Evolutionary conservation across 2,113 vertebrate species (phyloP).

Genomic region (Turnix velox): DNA sequence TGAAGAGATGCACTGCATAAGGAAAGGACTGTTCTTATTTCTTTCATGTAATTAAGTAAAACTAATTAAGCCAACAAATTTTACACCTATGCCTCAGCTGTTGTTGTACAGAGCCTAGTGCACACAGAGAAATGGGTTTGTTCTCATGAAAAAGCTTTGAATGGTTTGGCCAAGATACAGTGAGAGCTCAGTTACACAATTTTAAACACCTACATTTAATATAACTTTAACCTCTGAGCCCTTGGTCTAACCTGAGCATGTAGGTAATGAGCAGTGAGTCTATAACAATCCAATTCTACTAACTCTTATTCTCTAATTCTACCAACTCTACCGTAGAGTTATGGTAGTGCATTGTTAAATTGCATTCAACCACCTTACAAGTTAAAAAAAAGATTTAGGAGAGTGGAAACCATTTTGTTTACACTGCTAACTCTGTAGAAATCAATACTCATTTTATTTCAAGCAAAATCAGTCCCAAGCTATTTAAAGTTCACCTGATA

Average conservation of each 20-base stretch:
- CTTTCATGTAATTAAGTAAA: background rate
- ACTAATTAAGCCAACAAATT: too few species aligned
- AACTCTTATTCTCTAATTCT: too few species aligned
- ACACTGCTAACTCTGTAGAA: background rate
- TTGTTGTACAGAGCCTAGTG: background rate
- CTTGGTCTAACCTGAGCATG: background rate
- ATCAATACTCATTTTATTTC: background rate
- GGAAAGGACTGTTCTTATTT: background rate
- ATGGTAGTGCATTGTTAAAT: background rate
- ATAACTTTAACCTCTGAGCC: background rate
- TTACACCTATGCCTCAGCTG: background rate
- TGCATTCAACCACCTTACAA: background rate
- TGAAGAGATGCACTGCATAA: background rate
- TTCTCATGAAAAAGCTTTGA: background rate
- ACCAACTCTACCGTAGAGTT: background rate
- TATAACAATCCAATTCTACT: background rate
- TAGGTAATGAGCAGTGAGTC: background rate
- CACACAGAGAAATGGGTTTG: background rate
- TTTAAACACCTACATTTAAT: background rate
- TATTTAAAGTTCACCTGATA: background rate
- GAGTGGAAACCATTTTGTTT: background rate
- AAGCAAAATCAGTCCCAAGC: background rate
- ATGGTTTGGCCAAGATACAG: background rate
- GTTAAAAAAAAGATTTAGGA: too few species aligned
- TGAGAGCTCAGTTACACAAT: background rate